Base-by-base conservation (phyloP, 35 echinoderm and acorn worm species). In the Amphiura filiformis region DNA sequence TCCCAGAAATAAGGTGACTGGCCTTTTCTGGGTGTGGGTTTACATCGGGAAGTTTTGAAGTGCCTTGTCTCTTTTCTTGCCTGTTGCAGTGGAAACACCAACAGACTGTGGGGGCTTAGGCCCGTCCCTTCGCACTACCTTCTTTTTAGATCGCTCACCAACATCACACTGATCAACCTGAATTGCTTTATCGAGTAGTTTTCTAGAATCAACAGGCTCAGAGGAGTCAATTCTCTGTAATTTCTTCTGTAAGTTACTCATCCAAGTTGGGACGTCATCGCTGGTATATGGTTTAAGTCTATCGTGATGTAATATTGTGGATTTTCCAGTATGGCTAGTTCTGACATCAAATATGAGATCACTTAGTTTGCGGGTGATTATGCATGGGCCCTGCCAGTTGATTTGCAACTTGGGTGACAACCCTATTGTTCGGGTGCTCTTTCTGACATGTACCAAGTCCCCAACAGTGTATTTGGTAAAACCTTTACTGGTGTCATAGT, bases 281-380 rank as follows among this genome's bases (percentile, higher is more conserved):
- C 61, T 77, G 13, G 31, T 23, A 37, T 77, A 87, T 1, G 20
- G 84, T 39, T 87, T 87, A 0, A 87, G 37, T 0, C 70, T 7
- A 38, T 87, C 84, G 32, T 87, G 84, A 78, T 87, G 84, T 26
- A 87, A 0, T 0, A 87, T 33, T 77, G 7, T 52, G 7, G 44
- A 52, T 20, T 52, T 7, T 52, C 44, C 44, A 7, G 7, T 52
- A 11, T 52, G 44, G 20, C 20, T 52, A 11, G 20, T 7, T 11
- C 44, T 7, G 7, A 52, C 44, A 7, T 70, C 61, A 26, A 11
- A 1, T 15, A 70, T 30, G 28, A n/a, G 61, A 23, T 70, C 86
- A 49, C 86, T 80, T 0, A 52, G 86, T 79, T 57, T 41, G 13
- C 86, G 13, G 22, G 31, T 20, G 30, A 79, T 56, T 0, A 80